phyloP scores from a whole-genome alignment of 2,888 invertebrate genomes.

The Stramonita haemastoma region DNA sequence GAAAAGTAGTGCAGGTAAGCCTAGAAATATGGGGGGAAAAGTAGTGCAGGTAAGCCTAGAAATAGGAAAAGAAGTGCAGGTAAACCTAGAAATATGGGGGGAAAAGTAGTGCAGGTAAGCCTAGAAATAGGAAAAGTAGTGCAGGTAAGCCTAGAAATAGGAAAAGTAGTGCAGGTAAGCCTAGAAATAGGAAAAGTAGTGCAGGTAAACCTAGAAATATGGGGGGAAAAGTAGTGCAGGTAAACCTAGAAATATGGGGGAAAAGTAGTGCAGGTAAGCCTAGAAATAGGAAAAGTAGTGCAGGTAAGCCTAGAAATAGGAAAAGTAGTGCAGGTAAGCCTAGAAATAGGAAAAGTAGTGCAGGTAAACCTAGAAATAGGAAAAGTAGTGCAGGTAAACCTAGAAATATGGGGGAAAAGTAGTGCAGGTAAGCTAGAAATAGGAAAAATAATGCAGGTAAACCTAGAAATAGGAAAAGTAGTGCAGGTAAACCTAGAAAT shows the following conservation, averaged over 20 bases:
- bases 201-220: constrained; percentile 78
- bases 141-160: constrained; percentile 77
- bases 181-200: constrained; percentile 81
- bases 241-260: constrained; percentile 80
- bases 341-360: constrained; percentile 81
- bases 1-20: constrained; percentile 80
- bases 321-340: constrained; percentile 79
- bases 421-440: constrained; percentile 77
- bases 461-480: constrained; percentile 81
- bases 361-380: constrained; percentile 79
- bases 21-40: constrained; percentile 82
- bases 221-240: constrained; percentile 80
- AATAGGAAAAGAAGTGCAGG: constrained; percentile 81
- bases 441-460: constrained; percentile 81
- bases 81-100: constrained; percentile 78
- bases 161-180: constrained; percentile 80
- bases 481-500: constrained; percentile 77
- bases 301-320: constrained; percentile 79
- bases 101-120: constrained; percentile 80
- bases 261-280: constrained; percentile 79
- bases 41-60: constrained; percentile 77
- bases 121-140: constrained; percentile 81
- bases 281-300: constrained; percentile 81
- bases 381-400: constrained; percentile 79
- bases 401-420: constrained; percentile 81